Evolutionary conservation across 2,113 vertebrate genomes (phyloP).

Genomic region (Calypte anna): DNA sequence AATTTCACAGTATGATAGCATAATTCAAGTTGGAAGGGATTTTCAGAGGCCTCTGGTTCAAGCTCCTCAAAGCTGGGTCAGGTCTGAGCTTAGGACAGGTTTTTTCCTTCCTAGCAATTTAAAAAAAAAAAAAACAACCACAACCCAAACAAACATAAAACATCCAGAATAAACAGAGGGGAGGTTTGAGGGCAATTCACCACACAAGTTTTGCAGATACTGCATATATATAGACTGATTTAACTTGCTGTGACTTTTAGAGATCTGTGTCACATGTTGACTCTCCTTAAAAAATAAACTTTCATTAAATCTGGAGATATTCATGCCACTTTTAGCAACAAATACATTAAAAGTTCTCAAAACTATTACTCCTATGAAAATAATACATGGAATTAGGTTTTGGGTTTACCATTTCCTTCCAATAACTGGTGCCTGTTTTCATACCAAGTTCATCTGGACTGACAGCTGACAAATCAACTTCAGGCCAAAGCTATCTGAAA

Average conservation of each 20-base stretch:
- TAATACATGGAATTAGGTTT: not conserved
- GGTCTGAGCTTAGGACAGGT: not conserved
- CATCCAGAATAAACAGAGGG: rapidly evolving
- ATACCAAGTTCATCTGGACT: constrained; percentile 33
- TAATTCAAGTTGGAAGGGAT: not conserved
- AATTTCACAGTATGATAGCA: not conserved
- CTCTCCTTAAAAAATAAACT: not conserved
- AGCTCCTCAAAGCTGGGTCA: not conserved
- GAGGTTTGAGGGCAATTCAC: not conserved
- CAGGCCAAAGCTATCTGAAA: constrained; percentile 37
- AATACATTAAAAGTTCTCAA: not conserved
- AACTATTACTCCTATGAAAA: not conserved
- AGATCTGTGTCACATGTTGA: not conserved
- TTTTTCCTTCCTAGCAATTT: too few relatives aligned
- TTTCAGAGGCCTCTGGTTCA: not conserved
- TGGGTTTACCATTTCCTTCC: not conserved
- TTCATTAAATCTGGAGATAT: not conserved
- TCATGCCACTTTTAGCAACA: not conserved
- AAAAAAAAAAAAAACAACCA: too few relatives aligned
- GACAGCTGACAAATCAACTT: constrained; percentile 64
- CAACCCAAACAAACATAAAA: too few relatives aligned
- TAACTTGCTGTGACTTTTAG: not conserved
- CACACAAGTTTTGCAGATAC: not conserved
- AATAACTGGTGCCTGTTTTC: not conserved
- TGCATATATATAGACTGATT: not conserved